These are phyloP conservation scores for Drosophila pandora DNA, from an alignment of 1,140 invertebrate species.

Conservation along the genomic window DNA sequence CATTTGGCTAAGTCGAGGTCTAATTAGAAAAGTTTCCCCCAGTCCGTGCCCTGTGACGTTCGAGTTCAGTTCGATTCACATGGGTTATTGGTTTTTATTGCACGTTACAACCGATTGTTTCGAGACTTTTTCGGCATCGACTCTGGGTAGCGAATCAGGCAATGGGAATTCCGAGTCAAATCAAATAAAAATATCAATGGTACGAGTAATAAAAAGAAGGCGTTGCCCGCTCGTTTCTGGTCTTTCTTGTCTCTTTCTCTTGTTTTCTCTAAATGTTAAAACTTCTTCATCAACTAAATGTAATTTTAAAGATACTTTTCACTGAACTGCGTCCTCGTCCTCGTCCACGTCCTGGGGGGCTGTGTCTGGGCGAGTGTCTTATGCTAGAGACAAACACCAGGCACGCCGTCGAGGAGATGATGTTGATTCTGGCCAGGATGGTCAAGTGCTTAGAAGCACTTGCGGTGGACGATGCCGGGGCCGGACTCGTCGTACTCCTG, in stretches of 20 bases:
- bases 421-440: slow-evolving; percentile 44
- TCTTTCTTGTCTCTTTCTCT: slow-evolving; percentile 35
- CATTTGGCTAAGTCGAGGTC: slow-evolving; percentile 41
- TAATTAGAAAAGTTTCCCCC: slow-evolving; percentile 75
- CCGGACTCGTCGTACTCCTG: slow-evolving; percentile 92
- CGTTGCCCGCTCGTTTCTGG: slow-evolving; percentile 66
- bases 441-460: slow-evolving; percentile 87
- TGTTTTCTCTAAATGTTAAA: slow-evolving; percentile 37
- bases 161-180: slow-evolving; percentile 46
- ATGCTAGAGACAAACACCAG: slow-evolving; percentile 37
- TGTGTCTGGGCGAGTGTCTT: slow-evolving; percentile 27
- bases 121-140: slow-evolving; percentile 34
- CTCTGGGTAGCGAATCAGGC: slow-evolving; percentile 47
- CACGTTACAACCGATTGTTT: slow-evolving; percentile 68
- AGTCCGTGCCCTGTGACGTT: slow-evolving; percentile 30
- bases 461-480: slow-evolving; percentile 88
- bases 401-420: slow-evolving; percentile 51
- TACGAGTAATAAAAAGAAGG: slow-evolving; percentile 57
- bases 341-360: slow-evolving; percentile 5
- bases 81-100: slow-evolving; percentile 61
- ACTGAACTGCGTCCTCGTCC: slow-evolving; percentile 41
- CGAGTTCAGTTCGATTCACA: slow-evolving; percentile 33
- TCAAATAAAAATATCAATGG: slow-evolving; percentile 53
- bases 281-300: slow-evolving; percentile 79
- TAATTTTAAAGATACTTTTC: slow-evolving; percentile 80